Base-by-base conservation (phyloP, 2,888 invertebrate species). In the Drosophila pseudotalamancana region DNA sequence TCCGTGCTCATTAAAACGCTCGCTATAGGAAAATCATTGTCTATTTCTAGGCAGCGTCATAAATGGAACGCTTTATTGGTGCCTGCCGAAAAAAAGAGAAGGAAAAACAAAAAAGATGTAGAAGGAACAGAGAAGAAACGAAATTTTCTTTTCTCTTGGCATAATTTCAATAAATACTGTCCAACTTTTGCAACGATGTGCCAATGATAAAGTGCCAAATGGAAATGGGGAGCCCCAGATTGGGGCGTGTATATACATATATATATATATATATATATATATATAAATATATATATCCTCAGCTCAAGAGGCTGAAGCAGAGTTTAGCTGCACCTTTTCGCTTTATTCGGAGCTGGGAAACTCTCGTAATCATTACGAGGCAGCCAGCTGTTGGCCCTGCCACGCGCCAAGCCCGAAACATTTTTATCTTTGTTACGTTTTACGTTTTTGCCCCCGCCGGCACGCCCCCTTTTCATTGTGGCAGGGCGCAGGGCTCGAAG, bases 121-220 rank as follows among this genome's bases (percentile, higher is more conserved):
- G 25, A 25, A 25, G 25, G 6, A 21, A 39, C 11, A 19, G 18
- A 25, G 25, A 25, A 25, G 25, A 6, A 21, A 39, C 11, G 23
- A 23, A 14, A 23, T 12, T 31, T 32, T 29, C 34, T 49, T 60
- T 40, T 43, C 50, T 49, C 35, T 23, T 46, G 39, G 62, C 53
- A 64, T 54, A 51, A 65, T 83, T 76, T 76, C 86, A 78, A 80
- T 79, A 80, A 76, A 82, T 69, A 68, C 60, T 59, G 64, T 49
- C 66, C 59, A 80, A 80, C 76, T 85, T 80, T 79, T 25, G 48
- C 81, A 81, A 80, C 81, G 87, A 86, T 74, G 81, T 81, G 87
- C 81, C 66, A 86, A 84, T 87, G 84, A 86, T 86, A 73, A 80
- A 83, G 84, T 73, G 74, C 61, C 49, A 49, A 64, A 42, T 63